Evolutionary conservation across 2,888 invertebrate species (phyloP).

Genomic region (Oscheius sp.): DNA sequence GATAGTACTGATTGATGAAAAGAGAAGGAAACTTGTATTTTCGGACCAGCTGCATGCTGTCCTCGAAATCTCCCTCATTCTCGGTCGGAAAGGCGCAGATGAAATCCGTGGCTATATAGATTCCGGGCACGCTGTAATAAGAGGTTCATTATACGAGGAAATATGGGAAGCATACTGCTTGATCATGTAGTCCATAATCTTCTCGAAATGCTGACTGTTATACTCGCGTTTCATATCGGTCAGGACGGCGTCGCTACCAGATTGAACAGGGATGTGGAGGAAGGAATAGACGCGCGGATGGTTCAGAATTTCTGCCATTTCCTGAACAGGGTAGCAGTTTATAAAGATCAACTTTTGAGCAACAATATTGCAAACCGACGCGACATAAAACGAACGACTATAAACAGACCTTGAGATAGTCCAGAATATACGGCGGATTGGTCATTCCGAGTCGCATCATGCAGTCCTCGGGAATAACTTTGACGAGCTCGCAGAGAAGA

Average conservation of each 20-base stretch:
- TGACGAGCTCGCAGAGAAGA: conserved; percentile 86
- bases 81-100: conserved; percentile 99
- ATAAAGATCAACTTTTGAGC: neutral
- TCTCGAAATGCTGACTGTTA: conserved; percentile 86
- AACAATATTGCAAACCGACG: neutral
- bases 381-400: conserved; percentile 1
- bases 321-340: conserved; percentile 74
- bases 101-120: conserved; percentile 96
- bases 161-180: conserved; percentile 77
- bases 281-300: conserved; percentile 94
- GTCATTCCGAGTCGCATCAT: conserved; percentile 86
- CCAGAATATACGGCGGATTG: conserved; percentile 98
- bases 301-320: conserved; percentile 85
- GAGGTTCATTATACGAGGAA: neutral
- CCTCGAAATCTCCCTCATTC: conserved; percentile 88
- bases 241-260: conserved; percentile 93
- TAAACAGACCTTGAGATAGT: conserved; percentile 82
- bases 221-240: conserved; percentile 96
- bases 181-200: conserved; percentile 86
- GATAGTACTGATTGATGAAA: conserved; percentile 98
- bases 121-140: conserved; percentile 82
- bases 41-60: conserved; percentile 83
- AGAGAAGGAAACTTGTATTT: conserved; percentile 88
- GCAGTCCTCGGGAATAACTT: conserved; percentile 78
- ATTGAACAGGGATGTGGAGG: conserved; percentile 96